These are phyloP conservation scores for Diplodus puntazzo DNA, from an alignment of 2,797 vertebrate species.

Conservation along the genomic window DNA sequence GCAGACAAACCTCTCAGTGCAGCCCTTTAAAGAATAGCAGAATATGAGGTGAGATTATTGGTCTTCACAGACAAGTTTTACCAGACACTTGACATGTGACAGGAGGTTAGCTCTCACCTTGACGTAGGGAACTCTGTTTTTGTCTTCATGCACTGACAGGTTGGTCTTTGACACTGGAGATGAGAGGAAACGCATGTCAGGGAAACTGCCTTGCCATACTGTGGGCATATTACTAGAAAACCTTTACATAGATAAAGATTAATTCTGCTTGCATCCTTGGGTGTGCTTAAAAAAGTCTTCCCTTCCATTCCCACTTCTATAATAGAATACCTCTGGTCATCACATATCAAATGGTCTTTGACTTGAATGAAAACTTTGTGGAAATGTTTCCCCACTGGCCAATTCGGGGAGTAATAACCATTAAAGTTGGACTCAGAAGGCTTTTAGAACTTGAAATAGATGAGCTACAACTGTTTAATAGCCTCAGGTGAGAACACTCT, in stretches of 20 bases:
- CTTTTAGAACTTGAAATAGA: not conserved
- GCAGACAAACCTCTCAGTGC: constrained; percentile 98
- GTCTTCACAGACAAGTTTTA: not conserved
- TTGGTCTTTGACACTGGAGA: constrained; percentile 96
- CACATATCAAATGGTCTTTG: not conserved
- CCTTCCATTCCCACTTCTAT: not conserved
- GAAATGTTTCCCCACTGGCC: not conserved
- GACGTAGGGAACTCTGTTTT: constrained; percentile 98
- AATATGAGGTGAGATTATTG: constrained; percentile 10
- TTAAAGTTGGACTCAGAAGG: not conserved
- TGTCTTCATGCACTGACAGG: constrained; percentile 98
- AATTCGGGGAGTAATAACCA: not conserved
- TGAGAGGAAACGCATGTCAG: not conserved
- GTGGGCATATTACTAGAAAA: not conserved
- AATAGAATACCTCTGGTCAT: not conserved
- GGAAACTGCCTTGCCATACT: not conserved
- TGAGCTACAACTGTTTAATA: not conserved
- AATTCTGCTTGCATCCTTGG: not conserved
- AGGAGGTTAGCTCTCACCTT: constrained; percentile 86
- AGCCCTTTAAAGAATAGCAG: constrained; percentile 85
- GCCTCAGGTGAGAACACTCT: not conserved
- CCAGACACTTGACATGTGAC: not conserved
- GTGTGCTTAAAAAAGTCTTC: not conserved
- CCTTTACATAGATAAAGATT: not conserved
- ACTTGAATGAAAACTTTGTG: not conserved